These are phyloP conservation scores for Lucilia sericata DNA, from an alignment of 1,140 invertebrate species.

Conservation along the genomic window DNA sequence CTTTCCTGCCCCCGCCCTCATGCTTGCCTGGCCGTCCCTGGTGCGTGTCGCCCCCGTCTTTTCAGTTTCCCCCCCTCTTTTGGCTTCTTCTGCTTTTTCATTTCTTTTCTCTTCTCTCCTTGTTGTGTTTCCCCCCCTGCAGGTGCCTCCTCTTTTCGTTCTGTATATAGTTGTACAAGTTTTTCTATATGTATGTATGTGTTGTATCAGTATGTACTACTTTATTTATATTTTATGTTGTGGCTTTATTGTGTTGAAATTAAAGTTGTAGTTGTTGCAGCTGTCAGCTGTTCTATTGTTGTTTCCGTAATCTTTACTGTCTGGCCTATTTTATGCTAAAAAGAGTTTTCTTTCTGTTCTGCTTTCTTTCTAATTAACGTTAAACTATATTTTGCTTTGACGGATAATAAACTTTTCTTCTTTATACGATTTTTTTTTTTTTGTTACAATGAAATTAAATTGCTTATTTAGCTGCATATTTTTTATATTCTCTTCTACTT, in stretches of 20 bases:
- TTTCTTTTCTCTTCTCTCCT: no score
- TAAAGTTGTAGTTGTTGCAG: not conserved
- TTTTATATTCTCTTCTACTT: no score
- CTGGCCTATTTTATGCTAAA: not conserved
- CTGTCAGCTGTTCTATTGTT: conserved; percentile 12
- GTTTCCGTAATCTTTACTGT: not conserved
- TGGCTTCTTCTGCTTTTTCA: not conserved
- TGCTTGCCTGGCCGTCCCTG: no score
- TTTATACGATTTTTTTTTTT: no score
- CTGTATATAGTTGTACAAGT: not conserved
- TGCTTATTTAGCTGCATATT: no score
- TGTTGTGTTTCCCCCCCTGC: no score
- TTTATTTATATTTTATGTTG: not conserved
- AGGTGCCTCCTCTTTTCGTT: not conserved
- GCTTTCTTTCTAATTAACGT: conserved; percentile 28
- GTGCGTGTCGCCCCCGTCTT: no score
- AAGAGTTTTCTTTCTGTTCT: not conserved
- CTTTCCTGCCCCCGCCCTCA: no score
- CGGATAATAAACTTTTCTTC: not conserved
- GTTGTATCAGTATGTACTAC: no score
- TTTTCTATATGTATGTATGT: no score
- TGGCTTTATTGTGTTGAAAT: not conserved
- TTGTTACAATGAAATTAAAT: not conserved
- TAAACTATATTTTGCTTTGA: conserved; percentile 17
- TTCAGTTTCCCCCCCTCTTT: no score